Conservation (phyloP, 2,797 vertebrate genomes). For the Argya squamiceps region DNA sequence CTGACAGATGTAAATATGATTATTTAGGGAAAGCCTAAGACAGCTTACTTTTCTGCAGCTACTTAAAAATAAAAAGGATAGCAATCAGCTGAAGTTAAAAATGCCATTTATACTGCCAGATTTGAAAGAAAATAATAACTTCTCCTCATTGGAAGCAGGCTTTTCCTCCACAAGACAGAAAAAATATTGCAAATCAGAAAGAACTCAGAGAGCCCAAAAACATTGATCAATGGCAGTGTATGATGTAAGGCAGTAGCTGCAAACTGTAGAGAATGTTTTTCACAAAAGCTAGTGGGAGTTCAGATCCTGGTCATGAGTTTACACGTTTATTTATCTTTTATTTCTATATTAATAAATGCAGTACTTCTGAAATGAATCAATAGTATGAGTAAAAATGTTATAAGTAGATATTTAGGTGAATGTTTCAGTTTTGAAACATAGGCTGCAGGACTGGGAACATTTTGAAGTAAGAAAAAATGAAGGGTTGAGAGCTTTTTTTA, state of each 20-base stretch:
- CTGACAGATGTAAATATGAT: slow-evolving; percentile 18
- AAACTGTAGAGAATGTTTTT: neutral
- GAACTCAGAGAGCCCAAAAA: neutral
- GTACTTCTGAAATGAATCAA: neutral
- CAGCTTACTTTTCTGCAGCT: neutral
- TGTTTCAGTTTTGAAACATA: neutral
- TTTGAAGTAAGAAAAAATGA: neutral
- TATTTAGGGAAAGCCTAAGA: neutral
- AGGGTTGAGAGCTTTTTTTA: neutral
- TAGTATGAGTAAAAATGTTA: neutral
- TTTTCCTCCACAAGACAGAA: neutral
- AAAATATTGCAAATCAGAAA: neutral
- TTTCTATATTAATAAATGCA: neutral
- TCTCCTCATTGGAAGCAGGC: neutral
- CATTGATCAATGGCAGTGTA: neutral
- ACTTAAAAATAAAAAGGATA: neutral
- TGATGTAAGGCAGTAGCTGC: neutral
- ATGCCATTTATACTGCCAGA: neutral
- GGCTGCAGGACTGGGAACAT: neutral
- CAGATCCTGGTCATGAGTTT: neutral
- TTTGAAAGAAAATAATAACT: neutral
- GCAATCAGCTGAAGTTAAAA: neutral
- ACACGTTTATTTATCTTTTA: neutral
- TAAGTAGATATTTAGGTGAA: neutral
- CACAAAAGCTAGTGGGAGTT: neutral